A percentile compares a stretch with the other conserved stretches of the same genome.
Conservation (phyloP, 2,113 vertebrate genomes). For the Larimichthys crocea region DNA sequence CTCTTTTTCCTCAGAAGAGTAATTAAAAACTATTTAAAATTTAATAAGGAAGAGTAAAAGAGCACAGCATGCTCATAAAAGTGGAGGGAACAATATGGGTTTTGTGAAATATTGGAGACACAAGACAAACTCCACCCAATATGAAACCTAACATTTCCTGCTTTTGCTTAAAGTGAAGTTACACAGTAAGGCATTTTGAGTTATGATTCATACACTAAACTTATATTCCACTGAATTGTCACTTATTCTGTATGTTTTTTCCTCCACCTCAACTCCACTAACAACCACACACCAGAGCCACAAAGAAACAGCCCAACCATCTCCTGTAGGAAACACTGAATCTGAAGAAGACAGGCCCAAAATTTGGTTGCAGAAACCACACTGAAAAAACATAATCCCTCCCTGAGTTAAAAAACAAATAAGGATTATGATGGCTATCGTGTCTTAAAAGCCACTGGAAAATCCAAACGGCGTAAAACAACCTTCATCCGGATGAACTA, state of each 20-base stretch:
- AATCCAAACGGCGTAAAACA: slow-evolving; percentile 22
- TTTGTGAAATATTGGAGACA: slow-evolving; percentile 55
- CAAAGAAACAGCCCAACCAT: not conserved
- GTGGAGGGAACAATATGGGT: slow-evolving; percentile 20
- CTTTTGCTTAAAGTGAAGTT: slow-evolving; percentile 18
- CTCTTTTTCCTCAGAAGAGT: not conserved
- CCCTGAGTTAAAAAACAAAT: slow-evolving; percentile 38
- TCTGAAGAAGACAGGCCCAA: not conserved
- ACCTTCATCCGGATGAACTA: not conserved
- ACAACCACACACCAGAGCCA: not conserved
- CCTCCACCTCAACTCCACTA: slow-evolving; percentile 13
- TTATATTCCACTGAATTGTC: slow-evolving; percentile 38
- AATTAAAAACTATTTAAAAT: slow-evolving; percentile 22
- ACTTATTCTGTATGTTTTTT: slow-evolving; percentile 5
- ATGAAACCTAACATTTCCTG: slow-evolving; percentile 32
- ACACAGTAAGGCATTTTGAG: not conserved
- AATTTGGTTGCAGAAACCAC: slow-evolving; percentile 28
- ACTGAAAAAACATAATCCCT: slow-evolving; percentile 36
- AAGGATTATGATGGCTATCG: slow-evolving; percentile 14
- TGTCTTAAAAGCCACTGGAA: slow-evolving; percentile 25
- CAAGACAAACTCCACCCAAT: slow-evolving; percentile 40
- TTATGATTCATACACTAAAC: slow-evolving; percentile 34
- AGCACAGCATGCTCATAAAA: slow-evolving; percentile 39
- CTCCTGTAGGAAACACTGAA: slow-evolving; percentile 50
- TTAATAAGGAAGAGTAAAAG: slow-evolving; percentile 30